These are phyloP conservation scores for Nephrocerus scutellatus DNA, from an alignment of 2,888 invertebrate species.

Conservation along the genomic window DNA sequence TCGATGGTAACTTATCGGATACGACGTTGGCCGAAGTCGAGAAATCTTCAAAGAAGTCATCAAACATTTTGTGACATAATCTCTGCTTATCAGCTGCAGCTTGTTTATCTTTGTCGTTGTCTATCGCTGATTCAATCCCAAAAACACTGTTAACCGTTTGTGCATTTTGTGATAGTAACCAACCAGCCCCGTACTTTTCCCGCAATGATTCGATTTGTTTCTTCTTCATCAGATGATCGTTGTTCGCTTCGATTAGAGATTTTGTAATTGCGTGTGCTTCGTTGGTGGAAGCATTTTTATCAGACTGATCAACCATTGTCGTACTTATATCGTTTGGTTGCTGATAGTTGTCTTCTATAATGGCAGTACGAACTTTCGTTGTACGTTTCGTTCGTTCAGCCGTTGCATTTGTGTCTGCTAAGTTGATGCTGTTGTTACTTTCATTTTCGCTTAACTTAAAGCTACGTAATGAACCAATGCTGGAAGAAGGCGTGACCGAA, in stretches of 20 bases:
- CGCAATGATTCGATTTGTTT: conserved; percentile 54
- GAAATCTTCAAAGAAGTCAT: conserved; percentile 39
- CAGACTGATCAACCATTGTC: too few species aligned
- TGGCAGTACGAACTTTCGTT: conserved; percentile 48
- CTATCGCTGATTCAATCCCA: conserved; percentile 42
- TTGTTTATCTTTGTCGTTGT: conserved; percentile 6
- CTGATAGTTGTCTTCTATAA: conserved; percentile 34
- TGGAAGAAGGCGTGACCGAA: conserved; percentile 35
- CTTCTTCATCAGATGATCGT: conserved; percentile 54
- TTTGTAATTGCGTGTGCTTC: conserved; percentile 2
- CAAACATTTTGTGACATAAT: too few species aligned
- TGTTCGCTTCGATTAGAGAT: conserved; percentile 13
- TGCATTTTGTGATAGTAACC: conserved; percentile 54
- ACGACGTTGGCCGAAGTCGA: too few species aligned
- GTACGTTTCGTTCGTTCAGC: conserved; percentile 23
- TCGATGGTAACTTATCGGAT: too few species aligned
- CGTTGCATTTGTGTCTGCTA: conserved; percentile 10
- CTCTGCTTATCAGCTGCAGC: too few species aligned
- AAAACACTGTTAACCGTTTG: conserved; percentile 52
- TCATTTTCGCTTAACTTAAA: conserved; percentile 21
- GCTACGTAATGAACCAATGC: conserved; percentile 38
- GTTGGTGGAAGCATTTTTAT: too few species aligned
- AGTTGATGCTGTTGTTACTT: conserved; percentile 17
- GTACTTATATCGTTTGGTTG: too few species aligned
- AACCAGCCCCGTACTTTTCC: conserved; percentile 55